Base-by-base conservation (phyloP, 2,888 invertebrate species). In the Agrotis ipsilon region DNA sequence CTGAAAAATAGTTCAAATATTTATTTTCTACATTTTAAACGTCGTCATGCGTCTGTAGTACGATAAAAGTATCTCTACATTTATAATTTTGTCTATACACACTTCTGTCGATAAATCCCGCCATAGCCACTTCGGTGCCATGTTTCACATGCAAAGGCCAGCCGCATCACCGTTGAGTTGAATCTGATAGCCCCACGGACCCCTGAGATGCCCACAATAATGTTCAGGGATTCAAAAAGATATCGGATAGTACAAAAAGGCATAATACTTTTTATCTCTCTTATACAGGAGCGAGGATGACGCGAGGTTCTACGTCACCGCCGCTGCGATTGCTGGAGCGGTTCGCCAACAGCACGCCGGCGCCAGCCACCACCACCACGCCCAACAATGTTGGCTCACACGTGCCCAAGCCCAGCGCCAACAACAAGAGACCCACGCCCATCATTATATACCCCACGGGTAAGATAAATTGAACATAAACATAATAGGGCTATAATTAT, bases 371-470 rank as follows among this genome's bases (percentile, higher is more conserved):
- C 9, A 71, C 91, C 24, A 86, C 92, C 45, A 85, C 92, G 2
- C 67, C 91, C 24, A 85, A 90, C 57, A 87, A 84, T 80, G 90
- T 87, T 67, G 89, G 89, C 16, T 83, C 89, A 11, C 75, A 87
- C 4, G 92, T 92, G 18, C 92, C 91, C 68, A 95, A 94, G 77
- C 89, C 92, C 54, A 90, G 84, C 71, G 82, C 91, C 71, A 94
- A 92, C 85, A 97, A 97, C 88, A 98, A 98, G 92, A 96, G 97
- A 86, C 97, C 98, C 74, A 97, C 93, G 9, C 92, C 97, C 45
- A 97, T 98, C 88, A 96, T 98, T 86, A 97, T 98, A 71, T 90
- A 90, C 61, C 89, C 90, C 18, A 87, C 89, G 19, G 89, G 89
- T 89, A 78, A 78, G 67, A 32, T 19, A 19, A 32, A n/a, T 24